phyloP scores from a whole-genome alignment of 1,140 invertebrate species.

The Anastatus disparis region DNA sequence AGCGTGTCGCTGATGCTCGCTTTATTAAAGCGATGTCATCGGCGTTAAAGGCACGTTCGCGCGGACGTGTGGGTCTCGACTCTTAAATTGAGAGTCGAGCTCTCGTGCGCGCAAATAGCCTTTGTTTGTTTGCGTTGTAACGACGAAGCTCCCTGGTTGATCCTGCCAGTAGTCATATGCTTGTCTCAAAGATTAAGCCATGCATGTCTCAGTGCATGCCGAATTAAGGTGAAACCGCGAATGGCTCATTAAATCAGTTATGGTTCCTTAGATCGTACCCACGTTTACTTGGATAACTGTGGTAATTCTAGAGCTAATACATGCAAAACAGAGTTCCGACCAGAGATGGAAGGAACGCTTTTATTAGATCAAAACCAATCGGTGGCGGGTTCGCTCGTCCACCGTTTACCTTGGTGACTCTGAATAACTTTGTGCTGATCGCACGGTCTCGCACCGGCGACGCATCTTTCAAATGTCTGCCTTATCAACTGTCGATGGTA shows the following conservation, averaged over 20 bases:
- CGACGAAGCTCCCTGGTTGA: conserved; percentile 69
- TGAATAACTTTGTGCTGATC: conserved; percentile 51
- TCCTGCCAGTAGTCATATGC: conserved; percentile 81
- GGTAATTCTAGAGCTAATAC: conserved; percentile 85
- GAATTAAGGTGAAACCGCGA: conserved; percentile 79
- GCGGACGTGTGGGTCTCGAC: too few species aligned
- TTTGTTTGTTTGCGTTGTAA: too few species aligned
- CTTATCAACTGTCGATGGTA: conserved; percentile 82
- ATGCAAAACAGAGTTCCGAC: conserved; percentile 75
- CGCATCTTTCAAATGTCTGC: conserved; percentile 88
- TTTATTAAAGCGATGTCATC: too few species aligned
- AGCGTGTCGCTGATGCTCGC: too few species aligned
- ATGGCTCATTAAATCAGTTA: conserved; percentile 84
- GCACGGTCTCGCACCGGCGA: conserved; percentile 79
- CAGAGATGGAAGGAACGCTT: conserved; percentile 76
- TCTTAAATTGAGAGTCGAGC: too few species aligned
- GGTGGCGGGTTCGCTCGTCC: too few species aligned
- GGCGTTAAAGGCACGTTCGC: too few species aligned
- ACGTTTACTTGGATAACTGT: conserved; percentile 88
- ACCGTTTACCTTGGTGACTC: conserved; percentile 21
- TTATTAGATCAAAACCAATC: conserved; percentile 80
- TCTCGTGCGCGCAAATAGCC: too few species aligned
- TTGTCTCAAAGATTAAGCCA: conserved; percentile 84
- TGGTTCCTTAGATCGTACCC: conserved; percentile 62
- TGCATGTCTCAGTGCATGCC: conserved; percentile 81